Evolutionary conservation across 1,140 invertebrate species (phyloP).

Genomic region (Pentalonia nigronervosa): DNA sequence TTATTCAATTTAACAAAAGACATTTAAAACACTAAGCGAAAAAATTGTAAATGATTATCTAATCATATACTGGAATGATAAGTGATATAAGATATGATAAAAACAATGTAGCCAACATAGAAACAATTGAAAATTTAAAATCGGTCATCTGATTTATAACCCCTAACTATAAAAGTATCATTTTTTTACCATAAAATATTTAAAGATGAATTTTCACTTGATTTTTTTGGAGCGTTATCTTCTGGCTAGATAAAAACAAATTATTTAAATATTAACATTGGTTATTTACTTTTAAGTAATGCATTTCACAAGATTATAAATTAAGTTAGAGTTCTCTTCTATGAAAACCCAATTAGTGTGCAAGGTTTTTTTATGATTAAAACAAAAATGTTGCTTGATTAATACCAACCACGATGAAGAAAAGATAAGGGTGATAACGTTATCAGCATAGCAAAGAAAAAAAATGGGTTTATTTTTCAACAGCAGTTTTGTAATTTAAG

Average conservation of each 20-base stretch:
- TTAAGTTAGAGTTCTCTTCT: too few species aligned
- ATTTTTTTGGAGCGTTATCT: neutral
- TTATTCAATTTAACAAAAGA: too few species aligned
- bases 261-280: neutral
- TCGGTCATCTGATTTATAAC: neutral
- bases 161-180: neutral
- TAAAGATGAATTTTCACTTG: neutral
- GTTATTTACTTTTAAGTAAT: neutral
- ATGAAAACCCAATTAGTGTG: too few species aligned
- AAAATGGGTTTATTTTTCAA: too few species aligned
- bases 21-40: too few species aligned
- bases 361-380: too few species aligned
- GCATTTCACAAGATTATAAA: neutral
- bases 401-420: too few species aligned
- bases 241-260: slow-evolving; percentile 3
- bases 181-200: slow-evolving; percentile 52
- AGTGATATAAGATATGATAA: neutral
- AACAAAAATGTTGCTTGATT: too few species aligned
- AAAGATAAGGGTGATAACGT: too few species aligned
- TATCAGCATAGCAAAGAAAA: too few species aligned
- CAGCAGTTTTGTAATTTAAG: too few species aligned
- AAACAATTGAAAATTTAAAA: neutral
- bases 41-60: neutral
- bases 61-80: neutral
- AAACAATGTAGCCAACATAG: neutral